Conservation (phyloP, 2,888 invertebrate species). For the Bellardia bayeri region DNA sequence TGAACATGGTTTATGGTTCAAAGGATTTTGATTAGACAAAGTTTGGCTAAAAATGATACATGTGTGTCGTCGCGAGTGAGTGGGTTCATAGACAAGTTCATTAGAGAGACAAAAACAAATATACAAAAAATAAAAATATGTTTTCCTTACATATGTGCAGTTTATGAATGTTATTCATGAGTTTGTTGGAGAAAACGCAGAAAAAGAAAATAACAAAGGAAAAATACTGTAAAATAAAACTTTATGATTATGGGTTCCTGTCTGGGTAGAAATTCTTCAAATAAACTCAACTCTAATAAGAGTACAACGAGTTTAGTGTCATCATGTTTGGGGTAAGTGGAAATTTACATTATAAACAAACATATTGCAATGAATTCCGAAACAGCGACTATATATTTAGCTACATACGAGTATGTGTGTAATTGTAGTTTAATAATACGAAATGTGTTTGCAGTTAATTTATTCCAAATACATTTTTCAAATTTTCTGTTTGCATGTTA, state of each 20-base stretch:
- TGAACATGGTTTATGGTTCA: conserved; percentile 37
- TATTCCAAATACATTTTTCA: too few species aligned
- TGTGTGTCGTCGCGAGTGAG: conserved; percentile 6
- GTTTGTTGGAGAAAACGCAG: neutral
- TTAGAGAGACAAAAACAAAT: conserved; percentile 4
- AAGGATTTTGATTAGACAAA: conserved; percentile 30
- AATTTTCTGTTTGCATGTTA: too few species aligned
- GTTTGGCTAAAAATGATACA: neutral
- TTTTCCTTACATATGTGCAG: neutral
- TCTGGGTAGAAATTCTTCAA: conserved; percentile 64
- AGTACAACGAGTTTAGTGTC: conserved; percentile 58
- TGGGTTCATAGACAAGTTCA: conserved; percentile 42
- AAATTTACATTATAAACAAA: neutral
- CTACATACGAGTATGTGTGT: too few species aligned
- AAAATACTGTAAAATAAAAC: conserved; percentile 29
- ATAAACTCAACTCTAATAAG: conserved; percentile 49
- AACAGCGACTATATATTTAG: neutral
- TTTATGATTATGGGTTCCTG: conserved; percentile 68
- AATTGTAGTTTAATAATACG: too few species aligned
- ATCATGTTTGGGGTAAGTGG: conserved; percentile 70
- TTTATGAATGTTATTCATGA: conserved; percentile 20
- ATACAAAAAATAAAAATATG: conserved; percentile 7
- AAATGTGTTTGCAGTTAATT: too few species aligned
- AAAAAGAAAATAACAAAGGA: neutral
- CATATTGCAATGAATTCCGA: conserved; percentile 1